Evolutionary conservation across 2,888 invertebrate genomes (phyloP).

Genomic region (Poecilobothrus nobilitatus): DNA sequence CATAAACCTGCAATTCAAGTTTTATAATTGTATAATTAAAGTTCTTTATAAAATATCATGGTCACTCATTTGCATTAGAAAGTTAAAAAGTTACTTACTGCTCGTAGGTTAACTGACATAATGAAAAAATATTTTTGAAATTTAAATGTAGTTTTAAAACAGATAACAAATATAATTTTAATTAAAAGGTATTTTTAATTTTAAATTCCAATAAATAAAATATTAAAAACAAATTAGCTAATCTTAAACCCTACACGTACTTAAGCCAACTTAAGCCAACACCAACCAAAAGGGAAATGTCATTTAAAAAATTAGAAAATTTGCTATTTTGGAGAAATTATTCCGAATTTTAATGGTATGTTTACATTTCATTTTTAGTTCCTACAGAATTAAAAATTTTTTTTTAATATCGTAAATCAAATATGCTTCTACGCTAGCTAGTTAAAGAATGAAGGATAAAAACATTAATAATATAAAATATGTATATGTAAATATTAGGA

Average conservation of each 20-base stretch:
- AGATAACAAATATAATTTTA: no score
- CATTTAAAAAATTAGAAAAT: neutral
- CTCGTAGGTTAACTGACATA: slow-evolving; percentile 50
- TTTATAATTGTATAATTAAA: neutral
- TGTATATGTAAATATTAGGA: no score
- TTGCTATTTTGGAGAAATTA: no score
- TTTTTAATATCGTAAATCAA: no score
- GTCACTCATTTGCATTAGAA: slow-evolving; percentile 46
- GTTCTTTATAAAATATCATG: neutral
- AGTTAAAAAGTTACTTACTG: slow-evolving; percentile 45
- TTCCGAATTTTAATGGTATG: no score
- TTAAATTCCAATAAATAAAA: no score
- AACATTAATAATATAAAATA: no score
- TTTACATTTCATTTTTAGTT: no score
- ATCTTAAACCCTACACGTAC: neutral
- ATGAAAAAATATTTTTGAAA: neutral
- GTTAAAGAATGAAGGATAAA: no score
- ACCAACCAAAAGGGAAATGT: neutral
- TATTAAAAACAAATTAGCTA: neutral
- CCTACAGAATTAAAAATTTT: no score
- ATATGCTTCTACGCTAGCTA: no score
- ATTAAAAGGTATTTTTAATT: no score
- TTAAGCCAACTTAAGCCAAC: neutral
- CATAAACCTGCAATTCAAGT: slow-evolving; percentile 48
- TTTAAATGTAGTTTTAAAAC: neutral